Evolutionary conservation across 2,113 vertebrate genomes (phyloP), one percentile per base, ranked within the genome.

Genomic region (Eudyptes chrysolophus): DNA sequence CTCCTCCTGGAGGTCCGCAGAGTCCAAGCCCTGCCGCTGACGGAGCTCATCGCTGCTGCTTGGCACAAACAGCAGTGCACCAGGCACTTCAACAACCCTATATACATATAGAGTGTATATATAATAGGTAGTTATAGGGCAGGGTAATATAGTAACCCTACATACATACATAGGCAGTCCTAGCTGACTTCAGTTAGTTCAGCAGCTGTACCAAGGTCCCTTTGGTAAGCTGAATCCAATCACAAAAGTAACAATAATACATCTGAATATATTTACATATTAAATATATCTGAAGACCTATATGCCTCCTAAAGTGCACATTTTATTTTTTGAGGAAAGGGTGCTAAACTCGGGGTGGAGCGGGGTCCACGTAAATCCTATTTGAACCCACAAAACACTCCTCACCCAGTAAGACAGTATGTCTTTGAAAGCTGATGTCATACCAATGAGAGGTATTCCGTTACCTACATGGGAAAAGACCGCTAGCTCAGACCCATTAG

Each of bases 1-100:
- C 96, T 92, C 97, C 97, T 95, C 94, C 97, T 97, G 96, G 71
- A 91, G 96, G 93, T 6, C 27, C 0, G 1, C 58, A 40, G 42
- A 36, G 49, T 36, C 40, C 32, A 66, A 75, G 32, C 34, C 48
- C 65, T 55, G 62, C 52, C 0, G 0, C 70, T n/a, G 57, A 3
- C 2, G 0, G 25, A 65, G 71, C 57, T 58, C 36, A 32, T 5
- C 7, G 1, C 36, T 68, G 84, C 78, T 66, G 74, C 57, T 27
- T 24, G 30, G 8, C 64, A 38, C 52, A 20, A 57, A 18, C 30
- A 55, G 61, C 36, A 22, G 48, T 1, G 0, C 62, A 13, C 13
- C 55, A 18, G 19, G n/a, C 75, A 24, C 44, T 25, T 16, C 72
- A 20, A 46, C n/a, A 46, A 49, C 16, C 55, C 52, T 4, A 1